Evolutionary conservation across 2,888 invertebrate genomes (phyloP), one percentile per base, ranked within the genome.

Genomic region (Cataglyphis albicans): DNA sequence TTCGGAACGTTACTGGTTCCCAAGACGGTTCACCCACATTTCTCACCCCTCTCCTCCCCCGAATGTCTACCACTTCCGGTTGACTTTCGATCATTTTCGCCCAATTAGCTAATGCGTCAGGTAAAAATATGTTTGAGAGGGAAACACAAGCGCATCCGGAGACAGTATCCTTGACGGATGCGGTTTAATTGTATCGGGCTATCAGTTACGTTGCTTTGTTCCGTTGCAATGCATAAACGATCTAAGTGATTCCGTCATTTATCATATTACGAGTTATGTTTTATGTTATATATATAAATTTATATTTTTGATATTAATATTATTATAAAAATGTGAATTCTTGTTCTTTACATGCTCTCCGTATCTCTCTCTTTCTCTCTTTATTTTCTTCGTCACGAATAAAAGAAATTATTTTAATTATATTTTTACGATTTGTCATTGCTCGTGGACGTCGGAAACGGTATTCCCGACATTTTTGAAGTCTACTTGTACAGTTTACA

Each of bases 41-140:
- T 55, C 64, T n/a, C n/a, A 61, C 55, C 25, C n/a, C 21, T n/a
- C 18, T 4, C 32, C 25, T 41, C 32, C 18, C 55, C 75, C n/a
- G 48, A 48, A 73, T 81, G 84, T 81, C 83, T 76, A 44, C 68
- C 38, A 29, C 88, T 59, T 76, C 81, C 75, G 59, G 64, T 78
- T 70, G 38, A 70, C 21, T 48, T n/a, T 61, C 55, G 59, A 73
- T 81, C 80, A 81, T 75, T 63, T 41, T 68, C 52, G 35, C 35
- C 35, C 89, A 89, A 89, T 89, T 86, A 87, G 84, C 86, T 89
- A 90, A 89, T 90, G 89, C 85, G 86, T 84, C 83, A 41, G 81
- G 83, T 67, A 84, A 89, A 90, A 91, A 87, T 89, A 85, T 85
- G 67, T 63, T 72, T 74, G 83, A 25, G 25, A 4, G 18, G 32